A percentile compares a stretch with the other conserved stretches of the same genome.
Conservation (phyloP, 2,888 invertebrate species). For the Drosophila phalerata region DNA sequence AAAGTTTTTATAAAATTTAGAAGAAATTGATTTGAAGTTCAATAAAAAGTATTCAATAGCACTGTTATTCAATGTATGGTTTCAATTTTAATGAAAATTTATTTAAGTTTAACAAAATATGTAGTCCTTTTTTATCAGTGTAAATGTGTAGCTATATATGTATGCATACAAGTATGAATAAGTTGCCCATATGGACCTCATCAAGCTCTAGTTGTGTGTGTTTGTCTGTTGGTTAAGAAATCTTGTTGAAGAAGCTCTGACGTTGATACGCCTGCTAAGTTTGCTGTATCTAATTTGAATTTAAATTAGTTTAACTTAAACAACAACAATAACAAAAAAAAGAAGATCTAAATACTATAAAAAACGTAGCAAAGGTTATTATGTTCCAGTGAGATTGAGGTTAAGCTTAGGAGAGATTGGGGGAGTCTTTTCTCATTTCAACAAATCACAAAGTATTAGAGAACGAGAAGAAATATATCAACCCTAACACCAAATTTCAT, state of each 20-base stretch:
- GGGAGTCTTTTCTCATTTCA: constrained; percentile 11
- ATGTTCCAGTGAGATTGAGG: constrained; percentile 32
- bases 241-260: constrained; percentile 67
- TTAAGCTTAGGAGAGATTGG: constrained; percentile 26
- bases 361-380: constrained; percentile 34
- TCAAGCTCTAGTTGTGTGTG: constrained; percentile 11
- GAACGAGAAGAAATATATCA: background rate
- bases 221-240: constrained; percentile 57
- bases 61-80: too few relatives aligned
- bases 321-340: constrained; percentile 27
- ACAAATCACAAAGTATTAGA: constrained; percentile 3
- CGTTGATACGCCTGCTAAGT: constrained; percentile 71
- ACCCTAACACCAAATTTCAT: constrained; percentile 1
- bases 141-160: constrained; percentile 10
- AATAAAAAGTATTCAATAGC: too few relatives aligned
- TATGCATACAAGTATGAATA: constrained; percentile 51
- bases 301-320: constrained; percentile 71
- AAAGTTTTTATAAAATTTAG: too few relatives aligned
- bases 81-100: too few relatives aligned
- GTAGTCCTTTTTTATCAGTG: background rate
- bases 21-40: too few relatives aligned
- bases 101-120: too few relatives aligned
- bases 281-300: constrained; percentile 77
- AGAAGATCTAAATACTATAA: constrained; percentile 14
- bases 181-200: constrained; percentile 69